Percentiles rank a stretch among this genome's conserved stretches.
phyloP scores from a whole-genome alignment of 2,113 vertebrate species.

The Theristicus caerulescens region DNA sequence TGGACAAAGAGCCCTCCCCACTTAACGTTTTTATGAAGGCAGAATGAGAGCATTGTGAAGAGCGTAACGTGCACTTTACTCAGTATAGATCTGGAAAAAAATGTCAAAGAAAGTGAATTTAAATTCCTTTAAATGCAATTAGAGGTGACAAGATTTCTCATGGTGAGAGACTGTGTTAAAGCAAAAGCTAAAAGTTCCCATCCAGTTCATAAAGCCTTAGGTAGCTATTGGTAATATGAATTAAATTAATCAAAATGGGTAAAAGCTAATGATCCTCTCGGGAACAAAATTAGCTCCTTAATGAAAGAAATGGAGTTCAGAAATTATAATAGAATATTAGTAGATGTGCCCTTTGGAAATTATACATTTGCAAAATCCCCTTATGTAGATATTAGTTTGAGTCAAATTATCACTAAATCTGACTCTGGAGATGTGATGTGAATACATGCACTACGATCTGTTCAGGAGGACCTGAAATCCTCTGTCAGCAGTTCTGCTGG shows the following conservation, averaged over 20 bases:
- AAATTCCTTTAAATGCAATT: constrained; percentile 60
- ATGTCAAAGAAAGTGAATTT: constrained; percentile 64
- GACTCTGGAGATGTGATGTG: constrained; percentile 52
- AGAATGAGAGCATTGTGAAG: not conserved
- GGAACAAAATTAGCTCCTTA: constrained; percentile 74
- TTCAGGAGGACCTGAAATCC: not conserved
- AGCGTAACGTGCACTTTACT: not conserved
- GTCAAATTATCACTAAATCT: constrained; percentile 68
- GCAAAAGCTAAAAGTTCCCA: constrained; percentile 56
- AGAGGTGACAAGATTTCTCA: constrained; percentile 66
- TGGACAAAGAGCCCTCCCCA: not conserved
- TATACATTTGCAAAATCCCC: constrained; percentile 72
- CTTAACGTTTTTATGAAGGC: not conserved
- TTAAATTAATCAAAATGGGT: constrained; percentile 73
- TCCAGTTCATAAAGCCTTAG: constrained; percentile 64
- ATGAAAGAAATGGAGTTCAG: constrained; percentile 73
- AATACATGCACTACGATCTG: not conserved
- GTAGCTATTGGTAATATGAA: constrained; percentile 61
- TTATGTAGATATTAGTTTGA: constrained; percentile 63
- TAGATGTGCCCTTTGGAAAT: constrained; percentile 74
- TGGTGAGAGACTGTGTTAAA: constrained; percentile 50
- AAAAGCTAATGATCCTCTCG: constrained; percentile 70
- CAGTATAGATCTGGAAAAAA: constrained; percentile 50
- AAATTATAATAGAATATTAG: constrained; percentile 73
- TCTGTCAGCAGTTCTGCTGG: not conserved